These are phyloP conservation scores for Euura lappo DNA, from an alignment of 1,140 invertebrate genomes.

Conservation along the genomic window DNA sequence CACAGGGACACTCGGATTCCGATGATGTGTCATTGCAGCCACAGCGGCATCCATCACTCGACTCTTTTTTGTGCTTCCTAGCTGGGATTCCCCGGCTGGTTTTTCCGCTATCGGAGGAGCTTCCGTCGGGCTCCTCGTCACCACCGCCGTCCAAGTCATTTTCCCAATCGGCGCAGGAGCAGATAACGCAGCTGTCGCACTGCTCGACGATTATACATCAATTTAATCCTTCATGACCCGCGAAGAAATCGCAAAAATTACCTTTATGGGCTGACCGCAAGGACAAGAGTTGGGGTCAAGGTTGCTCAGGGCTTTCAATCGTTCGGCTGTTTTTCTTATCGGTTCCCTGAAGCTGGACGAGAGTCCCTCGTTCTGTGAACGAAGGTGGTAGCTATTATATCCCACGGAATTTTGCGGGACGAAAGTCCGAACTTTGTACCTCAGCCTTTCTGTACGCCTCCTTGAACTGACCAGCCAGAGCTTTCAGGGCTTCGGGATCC, in stretches of 20 bases:
- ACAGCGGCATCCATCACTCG: slow-evolving; percentile 13
- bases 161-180: slow-evolving; percentile 21
- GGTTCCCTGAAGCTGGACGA: not conserved
- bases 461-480: not conserved
- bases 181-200: slow-evolving; percentile 24
- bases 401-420: not conserved
- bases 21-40: slow-evolving; percentile 23
- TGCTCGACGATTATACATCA: slow-evolving; percentile 4
- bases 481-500: not conserved
- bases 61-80: slow-evolving; percentile 13
- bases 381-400: no score
- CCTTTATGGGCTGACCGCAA: slow-evolving; percentile 6
- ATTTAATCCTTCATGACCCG: not conserved
- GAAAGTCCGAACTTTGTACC: not conserved
- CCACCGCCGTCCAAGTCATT: slow-evolving; percentile 9
- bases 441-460: not conserved
- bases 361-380: not conserved
- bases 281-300: not conserved
- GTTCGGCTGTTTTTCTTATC: not conserved
- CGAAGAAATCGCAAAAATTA: not conserved
- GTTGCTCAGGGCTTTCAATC: not conserved
- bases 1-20: slow-evolving; percentile 20
- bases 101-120: not conserved
- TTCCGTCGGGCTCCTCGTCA: not conserved
- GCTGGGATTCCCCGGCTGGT: not conserved